These are phyloP conservation scores for Caradrina clavipalpis DNA, from an alignment of 2,888 invertebrate species.

Conservation along the genomic window DNA sequence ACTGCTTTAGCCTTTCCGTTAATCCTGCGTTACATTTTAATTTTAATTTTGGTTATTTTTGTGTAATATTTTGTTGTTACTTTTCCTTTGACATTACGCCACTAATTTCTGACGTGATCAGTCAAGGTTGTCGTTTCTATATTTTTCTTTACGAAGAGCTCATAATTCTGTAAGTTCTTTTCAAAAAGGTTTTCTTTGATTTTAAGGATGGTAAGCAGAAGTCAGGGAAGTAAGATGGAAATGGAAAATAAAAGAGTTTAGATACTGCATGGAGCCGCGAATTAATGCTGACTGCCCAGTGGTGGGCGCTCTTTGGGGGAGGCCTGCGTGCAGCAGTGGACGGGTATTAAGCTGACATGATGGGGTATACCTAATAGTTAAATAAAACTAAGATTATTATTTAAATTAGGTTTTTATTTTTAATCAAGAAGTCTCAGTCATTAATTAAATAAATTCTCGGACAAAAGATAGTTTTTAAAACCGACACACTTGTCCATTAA, in stretches of 20 bases:
- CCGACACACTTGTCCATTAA: constrained; percentile 5
- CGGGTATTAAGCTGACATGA: too few species aligned
- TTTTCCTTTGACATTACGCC: constrained; percentile 19
- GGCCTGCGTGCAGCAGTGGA: too few species aligned
- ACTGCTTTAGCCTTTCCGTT: too few species aligned
- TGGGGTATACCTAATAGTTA: too few species aligned
- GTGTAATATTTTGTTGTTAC: constrained; percentile 1
- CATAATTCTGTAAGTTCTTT: not conserved
- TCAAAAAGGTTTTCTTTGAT: not conserved
- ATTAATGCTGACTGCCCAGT: too few species aligned
- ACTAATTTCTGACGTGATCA: constrained; percentile 1
- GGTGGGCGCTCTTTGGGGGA: too few species aligned
- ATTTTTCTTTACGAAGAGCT: not conserved
- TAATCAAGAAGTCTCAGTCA: not conserved
- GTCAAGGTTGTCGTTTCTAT: constrained; percentile 9
- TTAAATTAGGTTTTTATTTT: too few species aligned
- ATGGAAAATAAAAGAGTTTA: too few species aligned
- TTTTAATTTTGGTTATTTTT: not conserved
- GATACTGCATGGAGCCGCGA: too few species aligned
- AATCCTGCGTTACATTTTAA: constrained; percentile 31
- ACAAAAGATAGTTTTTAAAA: not conserved
- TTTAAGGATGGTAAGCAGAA: not conserved
- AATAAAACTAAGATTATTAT: too few species aligned
- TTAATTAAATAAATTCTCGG: not conserved
- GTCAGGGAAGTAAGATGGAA: not conserved